Percentiles rank a stretch among this genome's conserved stretches.
Conservation (phyloP, 2,113 vertebrate genomes). For the Pseudorectes ferrugineus region DNA sequence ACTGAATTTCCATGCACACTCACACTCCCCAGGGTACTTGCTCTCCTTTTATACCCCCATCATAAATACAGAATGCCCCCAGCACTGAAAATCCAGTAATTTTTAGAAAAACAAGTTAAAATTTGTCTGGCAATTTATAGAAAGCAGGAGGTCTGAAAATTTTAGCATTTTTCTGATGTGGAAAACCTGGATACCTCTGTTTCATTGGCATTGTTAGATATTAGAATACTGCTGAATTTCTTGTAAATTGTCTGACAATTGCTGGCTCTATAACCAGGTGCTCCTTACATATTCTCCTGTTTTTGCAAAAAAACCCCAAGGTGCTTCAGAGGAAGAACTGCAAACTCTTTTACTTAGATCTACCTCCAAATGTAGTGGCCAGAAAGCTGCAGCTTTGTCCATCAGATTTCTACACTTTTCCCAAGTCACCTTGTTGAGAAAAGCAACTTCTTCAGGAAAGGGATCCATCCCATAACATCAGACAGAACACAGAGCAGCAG, state of each 20-base stretch:
- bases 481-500: neutral
- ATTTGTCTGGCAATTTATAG: neutral
- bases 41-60: neutral
- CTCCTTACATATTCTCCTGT: neutral
- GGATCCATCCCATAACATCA: neutral
- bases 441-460: neutral
- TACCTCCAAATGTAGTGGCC: neutral
- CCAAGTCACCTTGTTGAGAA: neutral
- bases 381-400: neutral
- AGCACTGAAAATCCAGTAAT: neutral
- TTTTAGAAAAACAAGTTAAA: neutral
- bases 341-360: neutral
- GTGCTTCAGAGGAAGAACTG: neutral
- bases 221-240: neutral
- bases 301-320: neutral
- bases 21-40: neutral
- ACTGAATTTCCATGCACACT: neutral
- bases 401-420: neutral
- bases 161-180: neutral
- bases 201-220: neutral
- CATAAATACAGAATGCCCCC: neutral
- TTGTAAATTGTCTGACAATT: neutral
- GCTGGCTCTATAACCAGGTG: neutral
- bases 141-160: neutral
- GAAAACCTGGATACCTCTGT: neutral